These are phyloP conservation scores for Zelostemma sp. DNA, from an alignment of 1,140 invertebrate species.

Conservation along the genomic window DNA sequence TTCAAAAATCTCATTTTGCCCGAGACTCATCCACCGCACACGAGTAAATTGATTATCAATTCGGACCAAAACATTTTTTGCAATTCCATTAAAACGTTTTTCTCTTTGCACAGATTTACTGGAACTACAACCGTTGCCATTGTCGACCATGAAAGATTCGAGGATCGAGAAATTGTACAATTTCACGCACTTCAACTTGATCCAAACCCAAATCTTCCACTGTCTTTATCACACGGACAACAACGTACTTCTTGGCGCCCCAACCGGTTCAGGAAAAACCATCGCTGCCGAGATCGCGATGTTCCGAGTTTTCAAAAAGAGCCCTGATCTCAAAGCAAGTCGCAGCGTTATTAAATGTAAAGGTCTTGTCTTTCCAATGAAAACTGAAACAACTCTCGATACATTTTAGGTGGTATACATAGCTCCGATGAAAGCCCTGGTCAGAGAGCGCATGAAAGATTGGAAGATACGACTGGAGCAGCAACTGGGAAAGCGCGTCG, in stretches of 20 bases:
- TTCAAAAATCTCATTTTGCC: constrained; percentile 94
- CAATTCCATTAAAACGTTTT: background rate
- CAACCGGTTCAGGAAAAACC: constrained; percentile 99
- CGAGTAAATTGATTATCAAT: constrained; percentile 72
- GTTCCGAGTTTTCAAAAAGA: constrained; percentile 90
- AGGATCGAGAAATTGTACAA: constrained; percentile 87
- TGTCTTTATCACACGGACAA: constrained; percentile 95
- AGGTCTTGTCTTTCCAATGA: background rate
- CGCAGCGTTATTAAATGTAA: background rate
- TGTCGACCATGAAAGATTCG: constrained; percentile 84
- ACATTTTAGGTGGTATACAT: constrained; percentile 91
- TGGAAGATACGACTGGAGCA: constrained; percentile 92
- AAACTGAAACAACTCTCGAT: background rate
- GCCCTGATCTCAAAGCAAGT: constrained; percentile 85
- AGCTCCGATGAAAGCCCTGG: constrained; percentile 97
- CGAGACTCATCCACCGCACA: constrained; percentile 93
- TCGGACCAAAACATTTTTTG: no score
- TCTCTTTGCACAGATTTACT: constrained; percentile 79
- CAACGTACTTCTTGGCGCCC: constrained; percentile 96
- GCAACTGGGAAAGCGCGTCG: constrained; percentile 85
- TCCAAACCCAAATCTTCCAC: constrained; percentile 99
- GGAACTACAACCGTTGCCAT: constrained; percentile 90
- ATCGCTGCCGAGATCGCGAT: constrained; percentile 98
- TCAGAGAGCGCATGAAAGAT: constrained; percentile 95
- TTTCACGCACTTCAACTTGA: constrained; percentile 98